Conservation (phyloP, 2,113 vertebrate species). For the Thymallus thymallus region DNA sequence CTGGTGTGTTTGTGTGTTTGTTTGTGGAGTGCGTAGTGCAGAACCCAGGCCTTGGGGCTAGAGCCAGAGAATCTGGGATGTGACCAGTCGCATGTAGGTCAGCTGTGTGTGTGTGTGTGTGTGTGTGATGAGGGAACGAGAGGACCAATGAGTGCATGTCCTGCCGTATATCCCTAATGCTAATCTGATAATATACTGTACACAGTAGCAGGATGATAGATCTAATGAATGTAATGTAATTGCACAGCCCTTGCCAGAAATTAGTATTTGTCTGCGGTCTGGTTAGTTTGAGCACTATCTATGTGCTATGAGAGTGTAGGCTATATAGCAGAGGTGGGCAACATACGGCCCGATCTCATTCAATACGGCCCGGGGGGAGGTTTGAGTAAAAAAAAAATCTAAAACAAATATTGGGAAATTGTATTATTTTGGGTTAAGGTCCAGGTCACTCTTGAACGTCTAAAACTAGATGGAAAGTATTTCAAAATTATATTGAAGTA, state of each 20-base stretch:
- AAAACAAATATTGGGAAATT: no score
- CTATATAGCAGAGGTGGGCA: no score
- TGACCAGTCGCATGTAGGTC: constrained; percentile 74
- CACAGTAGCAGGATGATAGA: constrained; percentile 34
- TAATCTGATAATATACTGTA: constrained; percentile 30
- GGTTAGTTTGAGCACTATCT: background rate
- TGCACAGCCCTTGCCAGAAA: constrained; percentile 37
- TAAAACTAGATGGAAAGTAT: no score
- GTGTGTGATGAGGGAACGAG: constrained; percentile 12
- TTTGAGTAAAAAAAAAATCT: no score
- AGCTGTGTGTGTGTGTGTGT: constrained; percentile 22
- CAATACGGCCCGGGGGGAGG: no score
- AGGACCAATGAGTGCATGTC: constrained; percentile 35
- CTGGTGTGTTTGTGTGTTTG: no score
- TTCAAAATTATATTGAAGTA: no score
- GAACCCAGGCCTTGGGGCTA: constrained; percentile 56
- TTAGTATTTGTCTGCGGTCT: constrained; percentile 27
- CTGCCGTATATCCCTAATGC: constrained; percentile 46
- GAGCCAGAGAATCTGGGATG: constrained; percentile 61
- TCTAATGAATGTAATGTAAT: constrained; percentile 43
- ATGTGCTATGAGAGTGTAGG: background rate
- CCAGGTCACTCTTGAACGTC: no score
- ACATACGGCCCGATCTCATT: no score
- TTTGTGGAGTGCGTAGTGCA: no score
- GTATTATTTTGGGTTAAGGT: no score